Percentiles rank a stretch among this genome's conserved stretches.
phyloP scores from a whole-genome alignment of 1,140 invertebrate species.

The Galleria mellonella region DNA sequence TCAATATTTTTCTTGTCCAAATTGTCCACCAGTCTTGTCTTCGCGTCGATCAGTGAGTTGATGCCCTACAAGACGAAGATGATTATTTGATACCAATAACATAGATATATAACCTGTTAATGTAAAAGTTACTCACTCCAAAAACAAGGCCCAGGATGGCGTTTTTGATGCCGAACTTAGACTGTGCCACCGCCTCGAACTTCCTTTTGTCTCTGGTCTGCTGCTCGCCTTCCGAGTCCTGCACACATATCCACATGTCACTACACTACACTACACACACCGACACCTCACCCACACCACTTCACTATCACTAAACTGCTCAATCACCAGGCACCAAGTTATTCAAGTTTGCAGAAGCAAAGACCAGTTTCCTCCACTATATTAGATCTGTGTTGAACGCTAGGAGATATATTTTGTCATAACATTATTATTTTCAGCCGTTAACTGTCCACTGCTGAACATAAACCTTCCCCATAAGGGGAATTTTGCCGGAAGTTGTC shows the following conservation, averaged over 20 bases:
- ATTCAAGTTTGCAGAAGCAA: no score
- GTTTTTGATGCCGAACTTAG: conserved; percentile 83
- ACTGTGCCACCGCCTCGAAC: conserved; percentile 77
- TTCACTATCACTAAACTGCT: neutral
- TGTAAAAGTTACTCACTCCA: conserved; percentile 79
- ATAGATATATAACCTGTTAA: no score
- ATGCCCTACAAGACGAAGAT: conserved; percentile 78
- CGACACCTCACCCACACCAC: conserved; percentile 6
- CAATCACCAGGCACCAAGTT: neutral
- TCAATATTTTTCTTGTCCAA: conserved; percentile 82
- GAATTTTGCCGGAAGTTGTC: no score
- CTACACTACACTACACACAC: conserved; percentile 18
- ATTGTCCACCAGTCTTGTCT: conserved; percentile 79
- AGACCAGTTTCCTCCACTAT: no score
- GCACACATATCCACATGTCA: conserved; percentile 45
- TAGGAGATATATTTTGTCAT: no score
- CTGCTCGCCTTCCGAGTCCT: conserved; percentile 51
- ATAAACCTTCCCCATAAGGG: no score
- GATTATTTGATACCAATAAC: neutral
- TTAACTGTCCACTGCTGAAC: no score
- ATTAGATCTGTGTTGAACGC: no score
- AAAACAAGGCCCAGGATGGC: conserved; percentile 86
- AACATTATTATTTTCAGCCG: no score
- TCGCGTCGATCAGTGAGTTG: conserved; percentile 84
- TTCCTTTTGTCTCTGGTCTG: conserved; percentile 80